Evolutionary conservation across 1,140 invertebrate species (phyloP), one percentile per base, ranked within the genome.

Genomic region (Euglossa dilemma): DNA sequence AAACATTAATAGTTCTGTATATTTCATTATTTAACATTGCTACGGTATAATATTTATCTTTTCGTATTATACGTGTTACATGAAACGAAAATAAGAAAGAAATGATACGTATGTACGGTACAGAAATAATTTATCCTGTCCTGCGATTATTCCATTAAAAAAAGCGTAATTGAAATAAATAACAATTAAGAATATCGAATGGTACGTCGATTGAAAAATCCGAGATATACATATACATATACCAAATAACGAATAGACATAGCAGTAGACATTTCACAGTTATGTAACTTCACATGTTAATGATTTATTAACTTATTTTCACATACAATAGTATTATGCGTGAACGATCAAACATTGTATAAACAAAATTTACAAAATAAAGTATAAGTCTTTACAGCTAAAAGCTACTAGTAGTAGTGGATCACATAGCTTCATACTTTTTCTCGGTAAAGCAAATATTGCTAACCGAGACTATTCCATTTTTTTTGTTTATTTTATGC

Each of bases 331-430:
- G 91, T 94, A 94, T 94, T 93, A 94, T 94, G 94, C 93, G 93
- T 92, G 90, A 92, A 94, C 93, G 91, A 94, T 94, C 93, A 94
- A 94, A 94, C 92, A 93, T 94, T 94, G 92, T 94, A 94, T 94
- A 94, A 94, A 94, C 94, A 94, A 94, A 94, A 94, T 94, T 94
- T 94, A 94, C 94, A 94, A 94, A 94, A 94, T 94, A 94, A 94
- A 93, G 93, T 94, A 93, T 93, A 94, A 94, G 92, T 94, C 92
- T 94, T 94, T 94, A 94, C 93, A 94, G 91, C 94, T 94, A 94
- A 94, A 94, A 94, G 93, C 93, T 94, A 94, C 93, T 94, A 93
- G 91, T 94, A 93, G 91, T 93, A 93, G 93, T 94, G 92, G 92
- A 94, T 94, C 94, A 94, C 94, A 94, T 94, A 94, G 92, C 93